These are phyloP conservation scores for Drosophila truncata DNA, from an alignment of 1,140 invertebrate genomes.

Conservation along the genomic window DNA sequence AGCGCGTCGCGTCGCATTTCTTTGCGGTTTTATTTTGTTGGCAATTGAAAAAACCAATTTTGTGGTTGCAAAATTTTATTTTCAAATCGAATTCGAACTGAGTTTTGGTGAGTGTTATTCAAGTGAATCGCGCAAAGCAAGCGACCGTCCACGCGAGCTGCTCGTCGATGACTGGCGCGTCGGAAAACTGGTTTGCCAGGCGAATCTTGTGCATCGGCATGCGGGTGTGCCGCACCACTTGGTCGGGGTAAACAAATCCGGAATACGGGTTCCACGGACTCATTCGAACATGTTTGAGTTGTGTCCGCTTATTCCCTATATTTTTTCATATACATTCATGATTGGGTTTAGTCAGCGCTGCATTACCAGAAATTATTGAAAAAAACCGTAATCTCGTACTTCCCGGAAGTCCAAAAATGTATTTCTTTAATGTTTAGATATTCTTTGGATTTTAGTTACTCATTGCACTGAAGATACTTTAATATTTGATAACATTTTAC, in stretches of 20 bases:
- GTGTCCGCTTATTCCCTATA: slow-evolving; percentile 29
- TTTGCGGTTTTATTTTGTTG: slow-evolving; percentile 42
- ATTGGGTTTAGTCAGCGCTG: slow-evolving; percentile 30
- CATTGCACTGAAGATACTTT: background rate
- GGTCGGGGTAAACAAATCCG: slow-evolving; percentile 14
- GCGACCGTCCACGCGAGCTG: slow-evolving; percentile 69
- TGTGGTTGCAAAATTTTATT: slow-evolving; percentile 74
- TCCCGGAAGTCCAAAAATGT: slow-evolving; percentile 11
- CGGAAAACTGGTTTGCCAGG: slow-evolving; percentile 47
- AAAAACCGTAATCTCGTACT: slow-evolving; percentile 5
- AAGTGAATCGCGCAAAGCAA: slow-evolving; percentile 63
- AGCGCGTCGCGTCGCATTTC: slow-evolving; percentile 74
- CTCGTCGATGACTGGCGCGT: slow-evolving; percentile 62
- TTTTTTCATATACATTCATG: slow-evolving; percentile 20
- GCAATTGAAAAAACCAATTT: slow-evolving; percentile 77
- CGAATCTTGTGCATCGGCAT: slow-evolving; percentile 32
- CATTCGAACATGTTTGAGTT: slow-evolving; percentile 57
- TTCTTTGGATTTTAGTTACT: background rate
- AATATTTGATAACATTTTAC: background rate
- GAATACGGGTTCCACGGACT: slow-evolving; percentile 7
- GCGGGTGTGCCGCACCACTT: slow-evolving; percentile 13
- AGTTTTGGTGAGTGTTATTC: background rate
- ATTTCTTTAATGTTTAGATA: background rate
- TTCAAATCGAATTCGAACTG: slow-evolving; percentile 50
- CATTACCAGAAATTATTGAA: slow-evolving; percentile 11